Evolutionary conservation across 2,113 vertebrate genomes (phyloP), one percentile per base, ranked within the genome.

Genomic region (Onychostruthus taczanowskii): DNA sequence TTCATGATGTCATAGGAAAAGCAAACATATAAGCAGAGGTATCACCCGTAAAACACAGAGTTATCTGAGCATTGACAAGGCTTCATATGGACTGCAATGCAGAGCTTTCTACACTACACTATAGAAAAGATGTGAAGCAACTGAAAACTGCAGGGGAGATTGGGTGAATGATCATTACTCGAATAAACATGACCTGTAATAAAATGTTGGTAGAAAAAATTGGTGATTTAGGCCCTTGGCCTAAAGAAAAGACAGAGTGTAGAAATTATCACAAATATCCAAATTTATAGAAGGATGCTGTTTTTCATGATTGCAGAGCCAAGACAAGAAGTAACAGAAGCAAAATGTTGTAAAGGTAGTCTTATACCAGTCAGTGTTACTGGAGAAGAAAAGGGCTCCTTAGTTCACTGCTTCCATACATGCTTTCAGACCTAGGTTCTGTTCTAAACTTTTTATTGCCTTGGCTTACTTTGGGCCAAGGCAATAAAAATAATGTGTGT

Each of bases 401-500:
- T 46, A 55, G 14, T 26, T 55, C 6, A 2, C n/a, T 44, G 21
- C 26, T 44, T 58, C 59, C 22, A 16, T 6, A 16, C 0, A 0
- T n/a, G 55, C 24, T 85, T 82, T 23, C 19, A 33, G 16, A 52
- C 16, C 16, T 55, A 16, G 3, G 6, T 72, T 35, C 49, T 43
- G 17, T 62, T 68, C 55, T 64, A 67, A 86, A 44, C 5, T 41
- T 73, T 77, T 84, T 63, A 37, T 88, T 89, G 15, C 11, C n/a
- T 77, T 67, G 13, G 23, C 5, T 77, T 72, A 55, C 62, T 68
- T 39, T 74, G 16, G 18, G 20, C 11, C 24, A 75, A 66, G 16
- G 28, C 8, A 49, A 58, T 41, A n/a, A 81, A 84, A 78, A 59
- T 35, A 74, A 52, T 39, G 2, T 13, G 68, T 84, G 8, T 31